These are phyloP conservation scores for Cebidichthys violaceus DNA, from an alignment of 2,113 vertebrate species.

Conservation along the genomic window DNA sequence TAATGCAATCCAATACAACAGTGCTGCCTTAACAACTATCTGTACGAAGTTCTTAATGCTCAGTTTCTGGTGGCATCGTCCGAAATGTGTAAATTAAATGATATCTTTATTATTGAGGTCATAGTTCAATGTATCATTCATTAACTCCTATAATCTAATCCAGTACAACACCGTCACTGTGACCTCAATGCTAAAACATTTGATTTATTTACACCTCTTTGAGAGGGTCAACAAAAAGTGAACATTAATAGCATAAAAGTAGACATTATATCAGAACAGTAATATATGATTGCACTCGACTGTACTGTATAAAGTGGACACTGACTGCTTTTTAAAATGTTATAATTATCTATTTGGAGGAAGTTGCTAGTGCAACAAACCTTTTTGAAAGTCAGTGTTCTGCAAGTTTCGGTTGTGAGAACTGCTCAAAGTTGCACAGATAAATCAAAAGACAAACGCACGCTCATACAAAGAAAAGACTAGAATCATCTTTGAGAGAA, in stretches of 20 bases:
- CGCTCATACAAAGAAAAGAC: slow-evolving; percentile 18
- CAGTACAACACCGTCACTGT: not conserved
- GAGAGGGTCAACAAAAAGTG: not conserved
- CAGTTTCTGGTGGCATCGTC: not conserved
- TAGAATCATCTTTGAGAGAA: slow-evolving; percentile 22
- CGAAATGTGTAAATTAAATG: not conserved
- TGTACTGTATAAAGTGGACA: not conserved
- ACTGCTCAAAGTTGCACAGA: slow-evolving; percentile 13
- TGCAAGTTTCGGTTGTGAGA: slow-evolving; percentile 11
- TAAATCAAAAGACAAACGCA: slow-evolving; percentile 7
- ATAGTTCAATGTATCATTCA: not conserved
- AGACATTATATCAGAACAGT: not conserved
- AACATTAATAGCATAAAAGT: not conserved
- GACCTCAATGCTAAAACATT: not conserved
- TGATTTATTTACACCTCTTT: not conserved
- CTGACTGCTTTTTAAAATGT: not conserved
- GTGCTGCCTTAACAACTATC: not conserved
- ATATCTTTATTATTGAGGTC: not conserved
- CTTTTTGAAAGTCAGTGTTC: not conserved
- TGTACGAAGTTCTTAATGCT: not conserved
- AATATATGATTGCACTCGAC: not conserved
- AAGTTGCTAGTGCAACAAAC: not conserved
- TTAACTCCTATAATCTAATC: not conserved
- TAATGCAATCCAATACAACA: not conserved
- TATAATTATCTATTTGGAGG: not conserved